A percentile compares a stretch with the other conserved stretches of the same genome.
These are phyloP conservation scores for Enteromius anoplus DNA, from an alignment of 2,797 vertebrate genomes.

Conservation along the genomic window DNA sequence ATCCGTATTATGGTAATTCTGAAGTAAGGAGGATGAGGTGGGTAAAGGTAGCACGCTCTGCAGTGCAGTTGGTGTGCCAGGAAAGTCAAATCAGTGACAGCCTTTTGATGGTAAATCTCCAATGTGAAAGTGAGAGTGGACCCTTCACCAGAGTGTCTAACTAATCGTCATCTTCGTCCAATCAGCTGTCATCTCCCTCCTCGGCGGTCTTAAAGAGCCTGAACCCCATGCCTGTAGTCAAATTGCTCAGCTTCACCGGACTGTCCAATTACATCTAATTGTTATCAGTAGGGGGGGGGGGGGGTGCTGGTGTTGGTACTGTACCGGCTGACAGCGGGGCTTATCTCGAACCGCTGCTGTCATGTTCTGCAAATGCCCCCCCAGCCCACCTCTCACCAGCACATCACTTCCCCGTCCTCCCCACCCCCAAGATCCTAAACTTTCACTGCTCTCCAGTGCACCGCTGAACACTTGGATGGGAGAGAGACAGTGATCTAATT, in stretches of 20 bases:
- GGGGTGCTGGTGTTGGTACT: conserved; percentile 49
- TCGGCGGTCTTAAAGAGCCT: conserved; percentile 47
- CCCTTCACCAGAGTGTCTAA: conserved; percentile 54
- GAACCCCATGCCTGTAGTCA: conserved; percentile 65
- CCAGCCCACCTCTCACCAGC: conserved; percentile 29
- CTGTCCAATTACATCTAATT: conserved; percentile 77
- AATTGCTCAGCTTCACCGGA: conserved; percentile 60
- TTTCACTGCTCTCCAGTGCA: conserved; percentile 7
- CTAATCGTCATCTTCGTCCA: conserved; percentile 56
- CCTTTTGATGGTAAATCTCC: conserved; percentile 42
- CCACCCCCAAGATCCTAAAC: conserved; percentile 28
- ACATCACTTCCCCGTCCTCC: conserved; percentile 39
- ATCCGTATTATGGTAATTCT: conserved; percentile 28
- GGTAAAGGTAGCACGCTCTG: conserved; percentile 10
- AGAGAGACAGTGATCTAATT: conserved; percentile 49
- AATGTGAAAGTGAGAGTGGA: conserved; percentile 28
- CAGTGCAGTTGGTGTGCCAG: conserved; percentile 23
- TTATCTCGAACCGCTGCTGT: conserved; percentile 61
- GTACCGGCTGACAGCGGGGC: conserved; percentile 60
- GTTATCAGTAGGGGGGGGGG: conserved; percentile 71
- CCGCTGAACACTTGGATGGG: conserved; percentile 17
- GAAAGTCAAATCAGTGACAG: conserved; percentile 37
- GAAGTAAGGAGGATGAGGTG: conserved; percentile 21
- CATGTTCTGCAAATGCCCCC: conserved; percentile 54
- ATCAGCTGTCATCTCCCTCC: conserved; percentile 53